Base-by-base conservation (phyloP, 2,888 invertebrate species). In the Lasioglossum figueresi region DNA sequence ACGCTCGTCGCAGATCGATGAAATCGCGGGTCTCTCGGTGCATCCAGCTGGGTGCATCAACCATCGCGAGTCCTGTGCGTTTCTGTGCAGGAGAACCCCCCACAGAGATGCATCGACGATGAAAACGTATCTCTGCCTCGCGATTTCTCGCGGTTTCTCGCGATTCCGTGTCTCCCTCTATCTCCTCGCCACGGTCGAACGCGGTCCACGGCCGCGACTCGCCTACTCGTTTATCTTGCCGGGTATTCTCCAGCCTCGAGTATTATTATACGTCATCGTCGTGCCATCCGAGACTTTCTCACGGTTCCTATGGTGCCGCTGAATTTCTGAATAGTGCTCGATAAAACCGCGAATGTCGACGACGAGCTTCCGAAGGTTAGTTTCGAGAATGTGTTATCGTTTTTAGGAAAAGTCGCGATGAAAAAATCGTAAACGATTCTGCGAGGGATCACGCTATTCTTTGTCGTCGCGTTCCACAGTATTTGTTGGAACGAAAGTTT, bases 241-340 rank as follows among this genome's bases (percentile, higher is more conserved):
- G 40, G 45, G 76, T 76, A 45, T 82, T 75, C 78, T 52, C 52
- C 40, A 52, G 40, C 31, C 78, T 66, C 74, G 40, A 56, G 76
- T 74, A 78, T 86, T 81, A 81, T 85, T 81, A 66, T 82, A 86
- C 80, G 83, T 74, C 79, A 86, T 81, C 77, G 48, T 40, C 73
- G 43, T 59, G 27, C 71, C 80, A 70, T 74, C 52, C 37, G 72
- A 81, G 71, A 68, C 52, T 83, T 80, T 87, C 87, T 87, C 87
- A 86, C 86, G 87, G 75, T 86, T 82, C 78, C 86, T 73, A 76
- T 63, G 48, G 5, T 48, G 77, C 75, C 85, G 59, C 14, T 70
- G 63, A 52, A 80, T 79, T 79, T 77, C 48, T 45, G 31, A n/a
- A 52, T 10, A 16, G 48, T 34, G 66, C 66, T 66, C 66, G 45